A percentile compares a stretch with the other conserved stretches of the same genome.
Evolutionary conservation across 2,888 invertebrate genomes (phyloP).

Genomic region (Drosophila greeni): DNA sequence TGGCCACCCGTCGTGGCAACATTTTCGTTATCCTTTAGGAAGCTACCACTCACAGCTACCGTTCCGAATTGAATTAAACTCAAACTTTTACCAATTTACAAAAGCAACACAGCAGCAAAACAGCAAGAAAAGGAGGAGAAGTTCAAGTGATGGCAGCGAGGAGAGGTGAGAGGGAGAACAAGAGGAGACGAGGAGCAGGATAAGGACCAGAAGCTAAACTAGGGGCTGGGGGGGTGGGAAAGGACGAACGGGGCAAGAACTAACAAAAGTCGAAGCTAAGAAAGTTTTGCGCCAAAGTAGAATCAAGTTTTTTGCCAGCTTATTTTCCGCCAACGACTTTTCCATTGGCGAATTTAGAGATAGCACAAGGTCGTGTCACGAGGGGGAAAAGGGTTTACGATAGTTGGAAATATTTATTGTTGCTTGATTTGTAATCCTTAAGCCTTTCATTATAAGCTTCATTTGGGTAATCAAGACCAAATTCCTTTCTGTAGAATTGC

Average conservation of each 20-base stretch:
- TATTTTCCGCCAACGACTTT: conserved; percentile 67
- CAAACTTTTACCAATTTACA: conserved; percentile 75
- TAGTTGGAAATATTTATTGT: background rate
- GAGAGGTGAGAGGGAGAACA: conserved; percentile 1
- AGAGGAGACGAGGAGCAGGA: conserved; percentile 2
- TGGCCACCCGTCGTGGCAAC: conserved; percentile 13
- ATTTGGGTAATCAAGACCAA: too few relatives aligned
- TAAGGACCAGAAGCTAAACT: conserved; percentile 8
- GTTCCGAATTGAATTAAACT: conserved; percentile 78
- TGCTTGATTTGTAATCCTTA: background rate
- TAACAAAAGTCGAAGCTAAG: conserved; percentile 47
- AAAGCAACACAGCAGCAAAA: conserved; percentile 63
- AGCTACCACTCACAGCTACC: conserved; percentile 74
- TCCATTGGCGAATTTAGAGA: conserved; percentile 42
- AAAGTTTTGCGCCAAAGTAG: conserved; percentile 65
- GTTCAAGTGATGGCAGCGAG: conserved; percentile 1
- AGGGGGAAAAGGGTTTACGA: background rate
- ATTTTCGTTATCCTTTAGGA: conserved; percentile 68
- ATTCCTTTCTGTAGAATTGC: too few relatives aligned
- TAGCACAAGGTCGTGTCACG: conserved; percentile 11
- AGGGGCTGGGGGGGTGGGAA: background rate
- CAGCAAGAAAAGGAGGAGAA: conserved; percentile 20
- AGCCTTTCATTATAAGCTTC: background rate
- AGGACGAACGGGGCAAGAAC: conserved; percentile 21
- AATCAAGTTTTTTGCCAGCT: conserved; percentile 64